phyloP scores from a whole-genome alignment of 2,797 vertebrate genomes.

The Hoplostethus mediterraneus region DNA sequence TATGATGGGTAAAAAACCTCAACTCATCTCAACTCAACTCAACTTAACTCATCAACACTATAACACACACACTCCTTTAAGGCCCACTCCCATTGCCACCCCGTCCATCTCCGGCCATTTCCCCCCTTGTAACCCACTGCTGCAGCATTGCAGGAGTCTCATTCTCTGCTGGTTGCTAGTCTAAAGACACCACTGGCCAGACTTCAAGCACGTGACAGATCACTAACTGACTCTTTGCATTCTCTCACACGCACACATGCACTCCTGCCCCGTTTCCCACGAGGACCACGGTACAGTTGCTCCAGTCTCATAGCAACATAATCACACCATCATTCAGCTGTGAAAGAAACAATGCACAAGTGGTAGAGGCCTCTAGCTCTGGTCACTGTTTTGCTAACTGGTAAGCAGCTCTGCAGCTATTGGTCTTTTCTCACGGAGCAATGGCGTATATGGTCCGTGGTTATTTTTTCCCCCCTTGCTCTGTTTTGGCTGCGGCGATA shows the following conservation, averaged over 20 bases:
- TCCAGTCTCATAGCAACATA: slow-evolving; percentile 11
- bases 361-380: slow-evolving; percentile 25
- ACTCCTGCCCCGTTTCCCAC: slow-evolving; percentile 31
- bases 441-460: slow-evolving; percentile 24
- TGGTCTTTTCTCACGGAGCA: slow-evolving; percentile 24
- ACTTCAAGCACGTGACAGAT: slow-evolving; percentile 30
- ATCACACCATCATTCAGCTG: slow-evolving; percentile 36
- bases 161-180: slow-evolving; percentile 15
- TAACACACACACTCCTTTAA: neutral
- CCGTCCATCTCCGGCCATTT: too few species aligned
- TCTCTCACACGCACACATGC: slow-evolving; percentile 11
- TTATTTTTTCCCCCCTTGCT: slow-evolving; percentile 3
- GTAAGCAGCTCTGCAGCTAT: slow-evolving; percentile 2
- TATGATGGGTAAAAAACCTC: too few species aligned
- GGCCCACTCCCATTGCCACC: too few species aligned
- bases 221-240: neutral
- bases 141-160: neutral
- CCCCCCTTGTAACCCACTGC: neutral
- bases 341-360: slow-evolving; percentile 38
- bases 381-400: slow-evolving; percentile 14
- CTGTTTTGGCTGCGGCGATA: neutral
- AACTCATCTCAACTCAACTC: too few species aligned
- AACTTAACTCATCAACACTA: too few species aligned
- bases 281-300: slow-evolving; percentile 2
- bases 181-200: slow-evolving; percentile 25